Evolutionary conservation across 2,888 invertebrate species (phyloP).

Genomic region (Drosophila atroscutellata): DNA sequence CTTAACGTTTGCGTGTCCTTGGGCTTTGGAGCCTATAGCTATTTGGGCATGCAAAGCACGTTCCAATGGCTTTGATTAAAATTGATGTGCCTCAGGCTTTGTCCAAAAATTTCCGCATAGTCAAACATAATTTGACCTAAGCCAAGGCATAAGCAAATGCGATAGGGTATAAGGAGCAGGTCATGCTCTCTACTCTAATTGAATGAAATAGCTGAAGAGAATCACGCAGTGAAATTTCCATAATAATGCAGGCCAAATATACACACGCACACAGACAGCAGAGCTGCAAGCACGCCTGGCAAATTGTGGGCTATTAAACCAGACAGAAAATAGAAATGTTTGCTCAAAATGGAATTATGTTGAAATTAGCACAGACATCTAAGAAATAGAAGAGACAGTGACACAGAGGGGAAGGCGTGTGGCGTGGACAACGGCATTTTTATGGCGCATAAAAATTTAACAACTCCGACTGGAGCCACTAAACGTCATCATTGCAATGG

Average conservation of each 20-base stretch:
- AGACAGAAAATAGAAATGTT: slow-evolving; percentile 16
- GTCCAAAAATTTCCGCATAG: slow-evolving; percentile 73
- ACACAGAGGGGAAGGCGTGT: not conserved
- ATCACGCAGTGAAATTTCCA: slow-evolving; percentile 67
- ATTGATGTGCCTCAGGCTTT: slow-evolving; percentile 73
- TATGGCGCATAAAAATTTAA: slow-evolving; percentile 72
- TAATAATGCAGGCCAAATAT: slow-evolving; percentile 62
- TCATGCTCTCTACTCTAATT: slow-evolving; percentile 60
- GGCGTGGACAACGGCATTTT: slow-evolving; percentile 34
- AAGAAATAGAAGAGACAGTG: slow-evolving; percentile 10
- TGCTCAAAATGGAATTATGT: slow-evolving; percentile 61
- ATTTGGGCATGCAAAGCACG: slow-evolving; percentile 69
- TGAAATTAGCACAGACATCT: slow-evolving; percentile 63
- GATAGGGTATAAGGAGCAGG: slow-evolving; percentile 58
- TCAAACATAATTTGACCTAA: slow-evolving; percentile 78
- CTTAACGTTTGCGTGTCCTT: slow-evolving; percentile 4
- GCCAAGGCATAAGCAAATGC: slow-evolving; percentile 70
- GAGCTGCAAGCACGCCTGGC: slow-evolving; percentile 15
- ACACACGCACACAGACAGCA: slow-evolving; percentile 10
- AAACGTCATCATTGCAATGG: slow-evolving; percentile 73
- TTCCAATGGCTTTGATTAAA: slow-evolving; percentile 71
- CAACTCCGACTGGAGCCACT: slow-evolving; percentile 68
- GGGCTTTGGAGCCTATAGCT: slow-evolving; percentile 13
- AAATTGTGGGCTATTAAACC: slow-evolving; percentile 56
- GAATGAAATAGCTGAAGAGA: slow-evolving; percentile 69